Percentiles rank a stretch among this genome's conserved stretches.
phyloP scores from a whole-genome alignment of 2,113 vertebrate genomes.

The Pan paniscus region DNA sequence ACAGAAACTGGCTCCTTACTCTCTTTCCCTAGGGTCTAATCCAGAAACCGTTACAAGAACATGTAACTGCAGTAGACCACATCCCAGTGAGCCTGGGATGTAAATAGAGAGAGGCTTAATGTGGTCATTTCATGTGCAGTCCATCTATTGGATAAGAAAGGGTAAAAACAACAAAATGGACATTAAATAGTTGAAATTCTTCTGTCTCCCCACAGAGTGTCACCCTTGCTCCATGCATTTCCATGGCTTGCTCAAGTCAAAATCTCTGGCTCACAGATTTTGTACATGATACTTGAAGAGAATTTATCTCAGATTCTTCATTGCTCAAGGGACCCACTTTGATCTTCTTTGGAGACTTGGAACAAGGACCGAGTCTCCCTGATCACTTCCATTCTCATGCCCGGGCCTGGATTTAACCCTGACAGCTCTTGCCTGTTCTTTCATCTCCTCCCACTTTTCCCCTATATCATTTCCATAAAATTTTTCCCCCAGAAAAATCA shows the following conservation, averaged over 20 bases:
- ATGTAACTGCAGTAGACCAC: not conserved
- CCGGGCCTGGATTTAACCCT: not conserved
- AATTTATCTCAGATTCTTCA: not conserved
- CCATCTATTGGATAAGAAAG: not conserved
- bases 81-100: rapidly evolving
- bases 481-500: not conserved
- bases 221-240: constrained; percentile 37
- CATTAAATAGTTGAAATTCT: constrained; percentile 55
- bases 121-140: not conserved
- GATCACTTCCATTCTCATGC: not conserved
- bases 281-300: not conserved
- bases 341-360: not conserved
- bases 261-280: not conserved
- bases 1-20: not conserved
- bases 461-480: not conserved
- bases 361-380: not conserved
- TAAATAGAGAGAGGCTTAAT: not conserved
- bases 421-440: not conserved
- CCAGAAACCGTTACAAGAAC: not conserved
- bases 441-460: not conserved
- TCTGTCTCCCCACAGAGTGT: constrained; percentile 64
- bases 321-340: not conserved
- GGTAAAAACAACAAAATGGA: not conserved
- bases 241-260: not conserved
- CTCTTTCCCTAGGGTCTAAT: not conserved